Evolutionary conservation across 2,888 invertebrate species (phyloP), one percentile per base, ranked within the genome.

Genomic region (Drosophila greeni): DNA sequence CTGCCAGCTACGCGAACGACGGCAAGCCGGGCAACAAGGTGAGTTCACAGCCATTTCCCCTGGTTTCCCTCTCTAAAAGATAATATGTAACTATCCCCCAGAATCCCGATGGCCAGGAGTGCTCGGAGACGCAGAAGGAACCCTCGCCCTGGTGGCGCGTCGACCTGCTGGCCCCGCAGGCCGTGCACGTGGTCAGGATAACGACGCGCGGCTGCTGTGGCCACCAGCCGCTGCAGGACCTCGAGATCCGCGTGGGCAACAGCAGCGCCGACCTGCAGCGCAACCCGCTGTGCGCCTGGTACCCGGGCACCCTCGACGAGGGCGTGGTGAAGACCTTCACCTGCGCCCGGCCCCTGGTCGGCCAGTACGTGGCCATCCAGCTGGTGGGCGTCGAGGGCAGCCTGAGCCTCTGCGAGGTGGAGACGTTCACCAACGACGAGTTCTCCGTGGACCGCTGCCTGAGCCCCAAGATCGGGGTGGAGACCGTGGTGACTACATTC

Each of bases 121-220:
- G 97, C 88, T 95, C 96, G 0, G 96, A 97, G 90, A 97, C 97
- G 0, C 94, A 95, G 86, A 92, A 94, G 66, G 97, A 97, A 85
- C 94, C 94, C 0, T 96, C 96, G 23, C 97, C 97, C 0, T 97
- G 96, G 96, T 97, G 97, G 97, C 93, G 94, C 79, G 96, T 97
- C 9, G 96, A 97, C 87, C 90, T 97, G 45, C 90, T 97, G 37
- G 90, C 94, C 60, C 93, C 96, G 29, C 96, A 96, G 87, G 92
- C 95, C 1, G 93, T 97, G 54, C 93, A 94, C 86, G 95, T 95
- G 37, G 95, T 97, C 39, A 90, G 96, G 69, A 94, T 97, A 51
- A 95, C 96, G 11, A 96, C 96, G 0, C 91, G 89, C 7, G 89
- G 89, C 23, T 89, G 89, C 66, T 89, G 89, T 92, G 96, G 96